Evolutionary conservation across 2,113 vertebrate genomes (phyloP), one percentile per base, ranked within the genome.

Genomic region (Polyodon spathula): DNA sequence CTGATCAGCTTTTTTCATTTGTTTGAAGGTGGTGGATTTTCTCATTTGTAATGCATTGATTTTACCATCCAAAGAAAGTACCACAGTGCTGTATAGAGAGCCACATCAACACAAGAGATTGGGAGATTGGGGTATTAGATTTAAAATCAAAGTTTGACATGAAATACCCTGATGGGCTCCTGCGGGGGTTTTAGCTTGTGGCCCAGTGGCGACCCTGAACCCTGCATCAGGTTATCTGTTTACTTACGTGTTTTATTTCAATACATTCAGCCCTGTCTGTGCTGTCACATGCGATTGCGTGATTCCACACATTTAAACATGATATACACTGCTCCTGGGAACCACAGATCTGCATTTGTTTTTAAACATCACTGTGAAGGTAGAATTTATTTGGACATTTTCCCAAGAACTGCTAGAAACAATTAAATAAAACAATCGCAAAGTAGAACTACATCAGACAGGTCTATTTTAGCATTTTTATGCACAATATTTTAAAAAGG

Each of bases 371-470:
- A 10, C 48, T n/a, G 14, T 50, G 0, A 5, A n/a, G 48, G 48
- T n/a, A 50, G 7, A n/a, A 50, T 50, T 50, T 50, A 50, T 50
- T 14, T 50, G 14, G 48, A 50, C 48, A 50, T 50, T 50, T n/a
- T 12, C 15, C 48, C 15, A 11, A 50, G 48, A 50, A 50, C 48
- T 50, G 48, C 48, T 50, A 50, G 11, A 50, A n/a, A n/a, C 11
- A 5, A 50, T 50, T 50, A 50, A 50, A 3, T 7, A n/a, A 50
- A n/a, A 10, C 12, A 50, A 50, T 50, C 6, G 15, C 12, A 50
- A 6, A 12, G 12, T 50, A 6, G 48, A 50, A 50, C 15, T 50
- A 50, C 5, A 50, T 7, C 48, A n/a, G 48, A 50, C 48, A 50
- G 12, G 12, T n/a, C 12, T n/a, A 14, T 50, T n/a, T 50, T 50